Conservation (phyloP, 1,140 invertebrate genomes). For the Penaeus vannamei region DNA sequence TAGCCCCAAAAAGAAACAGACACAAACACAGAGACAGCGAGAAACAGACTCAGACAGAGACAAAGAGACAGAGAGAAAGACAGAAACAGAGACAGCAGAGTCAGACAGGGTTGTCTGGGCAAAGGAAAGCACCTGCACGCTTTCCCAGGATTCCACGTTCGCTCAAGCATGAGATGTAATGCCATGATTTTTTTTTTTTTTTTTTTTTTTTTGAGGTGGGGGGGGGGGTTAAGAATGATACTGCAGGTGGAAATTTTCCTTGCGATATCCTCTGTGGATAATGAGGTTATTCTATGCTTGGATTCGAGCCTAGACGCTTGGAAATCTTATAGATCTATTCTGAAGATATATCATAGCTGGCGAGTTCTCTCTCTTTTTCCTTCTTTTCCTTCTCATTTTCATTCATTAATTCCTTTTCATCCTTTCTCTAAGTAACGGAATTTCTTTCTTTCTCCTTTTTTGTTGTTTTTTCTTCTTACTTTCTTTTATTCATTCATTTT, state of each 20-base stretch:
- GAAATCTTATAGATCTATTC: not conserved
- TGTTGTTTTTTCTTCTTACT: not conserved
- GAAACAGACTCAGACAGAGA: not conserved
- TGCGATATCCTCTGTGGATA: too few relatives aligned
- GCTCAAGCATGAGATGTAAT: too few relatives aligned
- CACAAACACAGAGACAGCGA: not conserved
- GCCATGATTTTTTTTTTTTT: too few relatives aligned
- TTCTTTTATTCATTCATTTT: not conserved
- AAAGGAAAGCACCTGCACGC: not conserved
- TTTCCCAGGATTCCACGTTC: not conserved
- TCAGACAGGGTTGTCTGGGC: not conserved
- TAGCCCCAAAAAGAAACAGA: not conserved
- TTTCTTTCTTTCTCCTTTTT: not conserved
- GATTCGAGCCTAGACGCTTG: too few relatives aligned
- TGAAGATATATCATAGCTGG: not conserved
- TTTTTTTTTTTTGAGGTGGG: too few relatives aligned
- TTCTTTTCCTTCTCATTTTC: not conserved
- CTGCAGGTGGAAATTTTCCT: too few relatives aligned
- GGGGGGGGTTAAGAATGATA: too few relatives aligned
- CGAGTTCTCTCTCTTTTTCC: not conserved
- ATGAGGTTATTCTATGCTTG: too few relatives aligned
- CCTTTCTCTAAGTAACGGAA: not conserved
- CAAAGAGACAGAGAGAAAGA: conserved; percentile 3
- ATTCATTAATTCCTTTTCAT: too few relatives aligned
- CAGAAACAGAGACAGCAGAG: not conserved